Percentiles rank a stretch among this genome's conserved stretches.
Conservation (phyloP, 2,113 vertebrate genomes). For the Alaudala cheleensis region DNA sequence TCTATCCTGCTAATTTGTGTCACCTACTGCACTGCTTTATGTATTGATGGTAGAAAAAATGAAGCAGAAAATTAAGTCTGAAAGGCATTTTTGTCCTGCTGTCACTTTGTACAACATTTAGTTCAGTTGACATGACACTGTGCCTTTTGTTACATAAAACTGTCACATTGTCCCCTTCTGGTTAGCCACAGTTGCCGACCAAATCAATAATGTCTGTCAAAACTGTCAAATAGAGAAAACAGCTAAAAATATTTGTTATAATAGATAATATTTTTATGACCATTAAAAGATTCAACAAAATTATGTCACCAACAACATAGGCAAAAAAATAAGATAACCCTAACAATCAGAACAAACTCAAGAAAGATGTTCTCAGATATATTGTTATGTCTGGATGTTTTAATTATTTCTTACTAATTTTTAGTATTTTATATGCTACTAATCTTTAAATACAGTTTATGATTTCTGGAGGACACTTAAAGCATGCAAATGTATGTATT, state of each 20-base stretch:
- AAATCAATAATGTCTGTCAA: constrained; percentile 83
- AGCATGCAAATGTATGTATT: accelerated
- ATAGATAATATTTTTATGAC: constrained; percentile 60
- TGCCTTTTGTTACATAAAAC: constrained; percentile 86
- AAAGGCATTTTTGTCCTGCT: constrained; percentile 84
- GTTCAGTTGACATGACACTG: constrained; percentile 82
- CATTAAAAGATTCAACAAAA: constrained; percentile 43
- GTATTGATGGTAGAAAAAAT: constrained; percentile 80
- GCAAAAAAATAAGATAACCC: neutral
- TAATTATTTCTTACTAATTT: neutral
- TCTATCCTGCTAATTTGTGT: constrained; percentile 80
- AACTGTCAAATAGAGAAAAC: constrained; percentile 75
- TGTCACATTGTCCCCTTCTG: constrained; percentile 83
- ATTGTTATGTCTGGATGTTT: neutral
- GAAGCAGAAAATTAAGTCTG: constrained; percentile 87
- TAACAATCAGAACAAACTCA: neutral
- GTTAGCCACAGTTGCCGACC: constrained; percentile 77
- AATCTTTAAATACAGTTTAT: neutral
- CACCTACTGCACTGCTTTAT: constrained; percentile 77
- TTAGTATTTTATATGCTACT: neutral
- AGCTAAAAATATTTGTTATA: constrained; percentile 66
- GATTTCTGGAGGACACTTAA: neutral
- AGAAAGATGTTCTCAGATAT: neutral
- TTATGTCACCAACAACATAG: neutral
- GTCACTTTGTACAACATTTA: constrained; percentile 84